Base-by-base conservation (phyloP, 2,113 vertebrate species). In the Peromyscus maniculatus region DNA sequence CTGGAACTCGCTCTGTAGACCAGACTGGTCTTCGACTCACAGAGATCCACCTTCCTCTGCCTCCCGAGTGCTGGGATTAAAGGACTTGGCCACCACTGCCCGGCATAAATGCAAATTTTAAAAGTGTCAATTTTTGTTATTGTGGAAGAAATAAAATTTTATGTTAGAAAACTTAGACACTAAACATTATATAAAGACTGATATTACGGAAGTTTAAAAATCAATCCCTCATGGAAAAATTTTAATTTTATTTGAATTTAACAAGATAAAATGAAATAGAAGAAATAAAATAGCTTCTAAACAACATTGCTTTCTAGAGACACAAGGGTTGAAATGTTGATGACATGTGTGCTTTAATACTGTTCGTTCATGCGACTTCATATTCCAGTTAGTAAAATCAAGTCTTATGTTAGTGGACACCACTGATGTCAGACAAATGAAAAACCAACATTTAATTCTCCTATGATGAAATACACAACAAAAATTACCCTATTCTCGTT, bases 221-320 rank as follows among this genome's bases (percentile, higher is more conserved):
- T 5, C 4, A 36, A 39, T n/a, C 87, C 9, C 8, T 71, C 21
- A 8, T 74, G 39, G 88, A 2, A 64, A 17, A 62, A 55, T 89
- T 89, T 93, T 55, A 84, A 93, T 95, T 91, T 78, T 92, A 92
- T 79, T 95, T 91, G 64, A 92, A 72, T 77, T 95, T 89, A 72
- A 21, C 39, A 92, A 49, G 43, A 49, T 78, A 95, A 82, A 84
- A 91, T 39, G 46, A 91, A 88, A 86, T 36, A 5, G 11, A 97
- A 92, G 43, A 94, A 74, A 91, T 67, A 74, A 43, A 1, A 83
- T 57, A 55, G 52, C 52, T 83, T 43, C 24, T 94, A 43, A 87
- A 5, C 69, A 46, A 59, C 62, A 8, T 91, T 90, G 36, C 59
- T 52, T 52, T 52, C 52, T 8, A 52, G 62, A 31, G 8, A 92